Conservation (phyloP, 2,113 vertebrate genomes). For the Ameiurus melas region DNA sequence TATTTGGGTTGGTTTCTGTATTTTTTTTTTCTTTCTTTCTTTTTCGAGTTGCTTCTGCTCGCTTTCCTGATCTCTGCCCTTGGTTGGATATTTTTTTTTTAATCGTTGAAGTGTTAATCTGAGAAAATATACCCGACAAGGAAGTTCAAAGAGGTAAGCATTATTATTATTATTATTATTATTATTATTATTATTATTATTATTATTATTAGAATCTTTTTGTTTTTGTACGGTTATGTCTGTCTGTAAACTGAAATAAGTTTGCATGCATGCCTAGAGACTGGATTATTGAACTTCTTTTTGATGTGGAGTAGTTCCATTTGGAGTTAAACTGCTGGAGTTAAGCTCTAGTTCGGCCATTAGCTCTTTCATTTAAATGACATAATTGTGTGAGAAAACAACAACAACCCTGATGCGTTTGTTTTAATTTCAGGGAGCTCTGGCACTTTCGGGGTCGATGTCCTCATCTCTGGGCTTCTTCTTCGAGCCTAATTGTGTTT, state of each 20-base stretch:
- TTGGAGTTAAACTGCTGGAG: not conserved
- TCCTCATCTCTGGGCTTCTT: conserved; percentile 38
- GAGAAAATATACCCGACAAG: conserved; percentile 31
- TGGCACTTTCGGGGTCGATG: not conserved
- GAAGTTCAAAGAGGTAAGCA: conserved; percentile 62
- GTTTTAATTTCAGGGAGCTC: conserved; percentile 41
- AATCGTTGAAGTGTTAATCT: conserved; percentile 52
- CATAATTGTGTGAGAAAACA: too few relatives aligned
- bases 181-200: not conserved
- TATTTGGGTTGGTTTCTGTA: conserved; percentile 36
- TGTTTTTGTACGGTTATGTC: not conserved
- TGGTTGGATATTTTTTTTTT: conserved; percentile 71
- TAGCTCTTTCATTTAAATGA: conserved; percentile 28
- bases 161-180: not conserved
- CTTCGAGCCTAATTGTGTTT: conserved; percentile 72
- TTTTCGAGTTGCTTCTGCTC: conserved; percentile 45
- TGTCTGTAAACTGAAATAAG: too few relatives aligned
- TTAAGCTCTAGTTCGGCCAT: not conserved
- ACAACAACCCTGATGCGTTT: not conserved
- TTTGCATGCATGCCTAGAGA: not conserved
- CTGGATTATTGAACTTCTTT: not conserved
- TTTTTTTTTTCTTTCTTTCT: not conserved
- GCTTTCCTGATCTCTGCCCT: conserved; percentile 57
- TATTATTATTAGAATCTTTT: not conserved
- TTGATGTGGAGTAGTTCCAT: too few relatives aligned